phyloP scores from a whole-genome alignment of 1,140 invertebrate species.

The Palaemon carinicauda region DNA sequence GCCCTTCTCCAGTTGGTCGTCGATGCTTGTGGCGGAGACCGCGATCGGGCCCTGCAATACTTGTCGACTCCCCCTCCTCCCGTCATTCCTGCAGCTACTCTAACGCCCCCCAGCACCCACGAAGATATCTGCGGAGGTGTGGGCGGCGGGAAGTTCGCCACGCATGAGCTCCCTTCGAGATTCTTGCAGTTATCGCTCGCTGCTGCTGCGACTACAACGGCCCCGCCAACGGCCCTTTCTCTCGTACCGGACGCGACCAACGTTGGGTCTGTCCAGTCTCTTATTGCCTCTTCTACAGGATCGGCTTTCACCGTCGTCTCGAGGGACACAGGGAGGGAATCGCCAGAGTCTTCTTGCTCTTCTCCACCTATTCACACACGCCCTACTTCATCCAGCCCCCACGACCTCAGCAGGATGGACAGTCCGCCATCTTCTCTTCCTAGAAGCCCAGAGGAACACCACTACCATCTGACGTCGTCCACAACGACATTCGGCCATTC shows the following conservation, averaged over 20 bases:
- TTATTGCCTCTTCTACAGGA: slow-evolving; percentile 16
- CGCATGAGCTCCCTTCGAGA: slow-evolving; percentile 33
- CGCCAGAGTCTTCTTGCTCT: slow-evolving; percentile 17
- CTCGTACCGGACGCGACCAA: not conserved
- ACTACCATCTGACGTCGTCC: not conserved
- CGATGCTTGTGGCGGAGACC: slow-evolving; percentile 37
- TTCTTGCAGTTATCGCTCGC: slow-evolving; percentile 43
- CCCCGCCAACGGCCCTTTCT: not conserved
- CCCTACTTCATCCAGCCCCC: not conserved
- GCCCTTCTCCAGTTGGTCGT: slow-evolving; percentile 39
- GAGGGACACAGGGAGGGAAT: not conserved
- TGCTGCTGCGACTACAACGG: not conserved
- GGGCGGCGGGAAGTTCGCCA: not conserved
- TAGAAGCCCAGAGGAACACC: not conserved
- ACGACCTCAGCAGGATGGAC: not conserved
- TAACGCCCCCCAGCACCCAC: not conserved
- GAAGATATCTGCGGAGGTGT: not conserved
- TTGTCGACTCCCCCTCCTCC: slow-evolving; percentile 21
- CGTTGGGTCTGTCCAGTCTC: not conserved
- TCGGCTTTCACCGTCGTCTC: slow-evolving; percentile 32
- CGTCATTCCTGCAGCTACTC: not conserved
- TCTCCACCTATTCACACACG: slow-evolving; percentile 20
- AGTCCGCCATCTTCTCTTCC: not conserved
- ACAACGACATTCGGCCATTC: not conserved
- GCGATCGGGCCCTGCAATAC: slow-evolving; percentile 29